phyloP scores from a whole-genome alignment of 1,140 invertebrate genomes.

The Eupristina koningsbergeri region DNA sequence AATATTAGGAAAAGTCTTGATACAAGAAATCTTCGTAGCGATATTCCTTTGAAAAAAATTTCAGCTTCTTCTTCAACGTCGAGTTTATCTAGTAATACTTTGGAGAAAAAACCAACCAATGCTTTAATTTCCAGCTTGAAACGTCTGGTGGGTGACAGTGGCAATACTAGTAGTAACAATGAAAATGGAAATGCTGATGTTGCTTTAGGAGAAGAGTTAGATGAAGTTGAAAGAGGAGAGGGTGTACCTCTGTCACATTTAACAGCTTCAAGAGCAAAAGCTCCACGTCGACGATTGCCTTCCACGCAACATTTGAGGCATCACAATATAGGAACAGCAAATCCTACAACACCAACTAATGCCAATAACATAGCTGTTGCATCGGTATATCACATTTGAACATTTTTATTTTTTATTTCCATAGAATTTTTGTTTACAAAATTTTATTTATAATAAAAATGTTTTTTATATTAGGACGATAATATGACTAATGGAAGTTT shows the following conservation, averaged over 20 bases:
- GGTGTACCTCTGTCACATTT: conserved; percentile 77
- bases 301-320: conserved; percentile 71
- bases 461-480: conserved; percentile 60
- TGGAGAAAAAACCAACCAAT: conserved; percentile 62
- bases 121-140: conserved; percentile 66
- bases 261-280: conserved; percentile 78
- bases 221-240: conserved; percentile 75
- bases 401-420: not conserved
- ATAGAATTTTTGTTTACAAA: not conserved
- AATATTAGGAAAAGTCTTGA: conserved; percentile 65
- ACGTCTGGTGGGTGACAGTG: conserved; percentile 60
- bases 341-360: conserved; percentile 33
- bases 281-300: conserved; percentile 78
- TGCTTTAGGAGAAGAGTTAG: conserved; percentile 73
- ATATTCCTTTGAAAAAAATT: conserved; percentile 51
- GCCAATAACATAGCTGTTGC: conserved; percentile 21
- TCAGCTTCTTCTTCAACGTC: conserved; percentile 52
- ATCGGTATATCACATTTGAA: not conserved
- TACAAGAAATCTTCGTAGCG: conserved; percentile 39
- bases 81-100: conserved; percentile 50
- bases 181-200: conserved; percentile 58
- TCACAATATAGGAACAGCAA: conserved; percentile 54
- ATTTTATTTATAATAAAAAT: not conserved
- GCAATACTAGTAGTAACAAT: conserved; percentile 57
- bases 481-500: conserved; percentile 66